Evolutionary conservation across 2,797 vertebrate genomes (phyloP), one percentile per base, ranked within the genome.

Genomic region (Helicolenus hilgendorfi): DNA sequence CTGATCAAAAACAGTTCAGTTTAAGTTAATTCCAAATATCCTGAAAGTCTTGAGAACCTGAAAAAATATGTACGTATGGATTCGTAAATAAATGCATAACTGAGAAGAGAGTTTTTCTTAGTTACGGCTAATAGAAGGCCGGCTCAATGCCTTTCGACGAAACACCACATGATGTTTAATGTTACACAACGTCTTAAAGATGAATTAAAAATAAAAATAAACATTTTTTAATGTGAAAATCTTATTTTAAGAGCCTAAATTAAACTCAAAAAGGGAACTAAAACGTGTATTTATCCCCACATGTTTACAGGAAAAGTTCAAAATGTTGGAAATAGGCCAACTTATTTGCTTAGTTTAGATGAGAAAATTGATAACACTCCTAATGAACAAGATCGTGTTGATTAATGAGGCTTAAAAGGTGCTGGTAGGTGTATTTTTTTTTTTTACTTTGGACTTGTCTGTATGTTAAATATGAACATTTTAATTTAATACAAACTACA

Each of bases 51-150:
- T 13, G 22, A 67, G 22, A 33, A 38, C n/a, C 64, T 38, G 7
- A 60, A 26, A 5, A 0, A 26, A 24, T 8, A 3, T 65, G 31
- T 36, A 0, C 0, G 20, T 22, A 18, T 72, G 7, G 49, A 0
- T 70, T 49, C 0, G n/a, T n/a, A n/a, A 70, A 53, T 53, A 11
- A 31, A 49, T 0, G 29, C 6, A 13, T n/a, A n/a, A 53, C 26
- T 13, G 11, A 70, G 41, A 29, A 69, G 14, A 20, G 65, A 31
- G 41, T 38, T 24, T 9, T 24, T 24, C 63, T 67, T 15, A 68
- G 38, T 26, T 26, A 7, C 2, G 14, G 35, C 20, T n/a, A 14
- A 20, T 31, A 9, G 26, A 69, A 69, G 15, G 35, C 33, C 5
- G 0, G 41, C 41, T 49, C 41, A 20, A 63, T 65, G n/a, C 1